Evolutionary conservation across 2,888 invertebrate genomes (phyloP).

Genomic region (Erannis defoliaria): DNA sequence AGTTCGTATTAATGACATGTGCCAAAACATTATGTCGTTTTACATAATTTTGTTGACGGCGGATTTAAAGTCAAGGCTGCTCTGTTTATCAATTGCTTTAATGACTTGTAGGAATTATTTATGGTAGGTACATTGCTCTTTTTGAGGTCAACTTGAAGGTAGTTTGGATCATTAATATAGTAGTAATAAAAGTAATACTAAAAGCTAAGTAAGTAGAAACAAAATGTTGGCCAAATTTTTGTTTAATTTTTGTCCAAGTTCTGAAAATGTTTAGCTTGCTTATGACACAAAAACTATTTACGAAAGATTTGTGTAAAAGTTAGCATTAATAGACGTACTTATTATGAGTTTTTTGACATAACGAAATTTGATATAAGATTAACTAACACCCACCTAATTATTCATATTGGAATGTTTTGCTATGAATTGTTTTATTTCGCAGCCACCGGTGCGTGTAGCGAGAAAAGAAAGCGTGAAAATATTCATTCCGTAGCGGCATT

Average conservation of each 20-base stretch:
- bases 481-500: conserved; percentile 21
- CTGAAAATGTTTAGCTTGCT: too few species aligned
- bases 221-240: neutral
- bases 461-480: conserved; percentile 31
- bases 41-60: conserved; percentile 12
- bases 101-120: conserved; percentile 10
- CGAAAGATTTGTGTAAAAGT: neutral
- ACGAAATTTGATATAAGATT: neutral
- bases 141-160: conserved; percentile 8
- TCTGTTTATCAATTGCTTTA: conserved; percentile 13
- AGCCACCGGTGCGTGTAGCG: conserved; percentile 19
- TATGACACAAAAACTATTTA: neutral
- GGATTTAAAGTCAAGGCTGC: conserved; percentile 27
- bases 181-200: neutral
- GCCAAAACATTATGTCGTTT: conserved; percentile 15
- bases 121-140: conserved; percentile 1
- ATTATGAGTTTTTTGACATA: too few species aligned
- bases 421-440: conserved; percentile 24
- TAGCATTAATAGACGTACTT: neutral
- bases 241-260: neutral
- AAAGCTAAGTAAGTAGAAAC: neutral
- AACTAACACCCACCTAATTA: neutral
- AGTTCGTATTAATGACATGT: conserved; percentile 5
- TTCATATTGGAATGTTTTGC: conserved; percentile 7
- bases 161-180: neutral